Conservation (phyloP, 2,113 vertebrate genomes). For the Isurus oxyrinchus region DNA sequence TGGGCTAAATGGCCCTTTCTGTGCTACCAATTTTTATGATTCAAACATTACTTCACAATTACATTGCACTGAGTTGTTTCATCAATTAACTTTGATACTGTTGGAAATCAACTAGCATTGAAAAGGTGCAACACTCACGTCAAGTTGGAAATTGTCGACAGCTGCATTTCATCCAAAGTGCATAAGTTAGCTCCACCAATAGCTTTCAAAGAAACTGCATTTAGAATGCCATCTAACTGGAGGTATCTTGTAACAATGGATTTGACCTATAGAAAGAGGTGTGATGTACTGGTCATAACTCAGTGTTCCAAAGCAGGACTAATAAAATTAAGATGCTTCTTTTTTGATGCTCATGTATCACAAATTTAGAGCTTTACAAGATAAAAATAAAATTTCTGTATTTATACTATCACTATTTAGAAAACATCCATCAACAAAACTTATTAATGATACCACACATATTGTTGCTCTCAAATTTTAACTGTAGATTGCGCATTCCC, state of each 20-base stretch:
- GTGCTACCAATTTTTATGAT: too few species aligned
- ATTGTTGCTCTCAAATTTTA: neutral
- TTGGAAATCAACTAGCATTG: neutral
- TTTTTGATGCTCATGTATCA: too few species aligned
- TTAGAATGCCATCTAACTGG: conserved; percentile 47
- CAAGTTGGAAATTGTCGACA: conserved; percentile 35
- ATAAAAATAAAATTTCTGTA: neutral
- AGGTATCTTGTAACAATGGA: conserved; percentile 37
- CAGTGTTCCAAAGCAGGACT: neutral
- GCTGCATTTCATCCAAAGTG: conserved; percentile 47
- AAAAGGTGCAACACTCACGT: neutral
- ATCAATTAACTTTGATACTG: neutral
- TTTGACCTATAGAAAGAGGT: neutral
- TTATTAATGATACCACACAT: neutral
- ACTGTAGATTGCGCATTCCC: neutral
- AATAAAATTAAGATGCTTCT: neutral
- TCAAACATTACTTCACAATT: neutral
- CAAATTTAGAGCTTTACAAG: neutral
- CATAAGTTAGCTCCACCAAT: conserved; percentile 47
- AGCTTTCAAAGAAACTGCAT: conserved; percentile 42
- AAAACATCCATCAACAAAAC: neutral
- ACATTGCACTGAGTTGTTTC: neutral
- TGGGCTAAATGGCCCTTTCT: too few species aligned
- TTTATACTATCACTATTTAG: neutral
- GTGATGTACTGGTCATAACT: neutral